phyloP scores from a whole-genome alignment of 92 coral and sea anemone genomes.

The Anthopleura xanthogrammica region DNA sequence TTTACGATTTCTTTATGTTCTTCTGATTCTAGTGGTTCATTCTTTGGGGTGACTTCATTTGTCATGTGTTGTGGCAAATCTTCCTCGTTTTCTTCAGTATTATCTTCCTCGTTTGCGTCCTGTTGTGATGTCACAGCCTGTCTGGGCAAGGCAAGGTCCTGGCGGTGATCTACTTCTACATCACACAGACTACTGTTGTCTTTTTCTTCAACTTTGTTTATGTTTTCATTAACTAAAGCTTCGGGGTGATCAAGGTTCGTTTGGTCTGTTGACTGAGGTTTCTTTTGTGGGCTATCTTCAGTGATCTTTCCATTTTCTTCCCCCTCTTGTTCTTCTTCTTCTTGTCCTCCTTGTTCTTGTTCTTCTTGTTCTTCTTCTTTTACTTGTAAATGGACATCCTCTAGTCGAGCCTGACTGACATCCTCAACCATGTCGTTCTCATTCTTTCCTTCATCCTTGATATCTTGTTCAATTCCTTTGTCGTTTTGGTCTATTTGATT shows the following conservation, averaged over 20 bases:
- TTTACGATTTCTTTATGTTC: background rate
- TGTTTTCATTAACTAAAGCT: background rate
- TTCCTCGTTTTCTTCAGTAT: background rate
- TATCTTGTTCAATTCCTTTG: background rate
- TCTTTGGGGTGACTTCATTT: background rate
- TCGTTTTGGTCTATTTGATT: background rate
- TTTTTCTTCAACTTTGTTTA: background rate
- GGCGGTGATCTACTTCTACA: background rate
- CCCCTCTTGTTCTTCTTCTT: background rate
- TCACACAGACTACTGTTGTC: background rate
- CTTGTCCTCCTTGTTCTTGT: background rate
- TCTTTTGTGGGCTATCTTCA: background rate
- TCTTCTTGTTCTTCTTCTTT: background rate
- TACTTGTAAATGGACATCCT: background rate
- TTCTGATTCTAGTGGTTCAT: background rate
- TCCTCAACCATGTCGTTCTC: too few relatives aligned
- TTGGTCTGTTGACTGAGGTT: background rate
- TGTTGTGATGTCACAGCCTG: slow-evolving; percentile 3
- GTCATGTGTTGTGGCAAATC: background rate
- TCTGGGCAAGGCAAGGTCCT: background rate
- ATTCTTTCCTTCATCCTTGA: background rate
- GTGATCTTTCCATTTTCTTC: background rate
- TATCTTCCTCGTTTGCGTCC: background rate
- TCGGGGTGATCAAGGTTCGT: background rate
- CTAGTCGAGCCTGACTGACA: background rate